Base-by-base conservation (phyloP, 2,113 vertebrate genomes). In the Ceuthmochares aereus region DNA sequence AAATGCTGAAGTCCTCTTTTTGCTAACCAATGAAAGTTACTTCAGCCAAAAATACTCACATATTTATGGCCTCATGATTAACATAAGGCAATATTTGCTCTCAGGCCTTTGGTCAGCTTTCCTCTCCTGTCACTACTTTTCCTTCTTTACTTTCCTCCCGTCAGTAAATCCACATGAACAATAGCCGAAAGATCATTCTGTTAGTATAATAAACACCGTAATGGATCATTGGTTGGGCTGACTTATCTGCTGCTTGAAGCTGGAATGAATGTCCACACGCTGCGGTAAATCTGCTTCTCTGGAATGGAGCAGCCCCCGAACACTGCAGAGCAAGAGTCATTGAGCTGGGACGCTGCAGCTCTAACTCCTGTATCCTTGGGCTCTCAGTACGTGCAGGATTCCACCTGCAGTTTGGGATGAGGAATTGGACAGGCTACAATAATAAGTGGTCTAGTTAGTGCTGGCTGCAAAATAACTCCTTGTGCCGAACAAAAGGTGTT, bases 301-400 rank as follows among this genome's bases (percentile, higher is more conserved):
- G 55, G 82, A 90, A 84, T 37, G 64, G 68, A 85, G 88, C 67
- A 95, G 86, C 49, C 25, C 36, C 55, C 47, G 78, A 54, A 83
- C 55, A 60, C 51, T 88, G 75, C 68, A 58, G 58, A 86, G 25
- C 49, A 88, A 83, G 92, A 92, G 54, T 88, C 86, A 73, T 47
- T 55, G 83, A 86, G 68, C 72, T 49, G 49, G 85, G 75, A 63
- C 36, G 27, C 85, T 73, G 5, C 62, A 62, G 42, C 72, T 94
- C 79, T 93, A 90, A 94, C 76, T 96, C 92, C 73, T 88, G 72
- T 92, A 86, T 94, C 92, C 94, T 92, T 93, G 90, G 90, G 51
- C 92, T 96, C 88, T 88, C 88, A 51, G 75, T 76, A 2, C 37
- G 19, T 85, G 34, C 76, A 91, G 85, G 92, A 89, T 90, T 76